Evolutionary conservation across 1,140 invertebrate species (phyloP), one percentile per base, ranked within the genome.

Genomic region (Cydia strobilella): DNA sequence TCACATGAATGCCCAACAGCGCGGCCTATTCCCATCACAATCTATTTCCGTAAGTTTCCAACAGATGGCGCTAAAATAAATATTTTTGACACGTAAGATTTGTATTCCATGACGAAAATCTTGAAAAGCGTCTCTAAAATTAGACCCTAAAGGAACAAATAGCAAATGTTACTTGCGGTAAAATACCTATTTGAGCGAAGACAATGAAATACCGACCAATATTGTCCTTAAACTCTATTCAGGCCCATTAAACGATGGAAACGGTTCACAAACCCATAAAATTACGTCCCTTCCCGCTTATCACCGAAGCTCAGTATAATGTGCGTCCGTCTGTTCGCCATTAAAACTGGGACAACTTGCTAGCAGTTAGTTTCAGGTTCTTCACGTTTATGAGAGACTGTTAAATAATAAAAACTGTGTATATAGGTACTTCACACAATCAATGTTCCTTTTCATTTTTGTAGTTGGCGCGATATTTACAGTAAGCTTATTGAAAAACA

Each of bases 251-350:
- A 59, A 59, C 54, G 20, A 23, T 23, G 20, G 9, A 59, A 59
- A 18, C n/a, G n/a, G n/a, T 54, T 18, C 51, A 18, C 51, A 54
- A 54, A 23, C 54, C 54, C 54, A 23, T 59, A 59, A 59, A 59
- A 20, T 59, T 10, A 20, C 9, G 12, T 23, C 65, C 31, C 31
- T n/a, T 18, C 48, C 7, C 48, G 48, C 65, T 69, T 69, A 69
- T 69, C 65, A 20, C 65, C 65, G 31, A 39, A 69, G 31, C 65
- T 69, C 35, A 69, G 65, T 39, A 42, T 65, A 65, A 65, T 31
- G 63, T 65, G 10, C 13, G 63, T 65, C 23, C 13, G 63, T 65
- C 63, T 65, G 63, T 65, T 31, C 25, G 63, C 12, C 65, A 35
- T 69, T 69, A 69, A 69, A 69, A 18, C 65, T n/a, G 27, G 31